Percentiles rank a stretch among this genome's conserved stretches.
Evolutionary conservation across 2,888 invertebrate species (phyloP).

Genomic region (Ennomos fuscantarius): DNA sequence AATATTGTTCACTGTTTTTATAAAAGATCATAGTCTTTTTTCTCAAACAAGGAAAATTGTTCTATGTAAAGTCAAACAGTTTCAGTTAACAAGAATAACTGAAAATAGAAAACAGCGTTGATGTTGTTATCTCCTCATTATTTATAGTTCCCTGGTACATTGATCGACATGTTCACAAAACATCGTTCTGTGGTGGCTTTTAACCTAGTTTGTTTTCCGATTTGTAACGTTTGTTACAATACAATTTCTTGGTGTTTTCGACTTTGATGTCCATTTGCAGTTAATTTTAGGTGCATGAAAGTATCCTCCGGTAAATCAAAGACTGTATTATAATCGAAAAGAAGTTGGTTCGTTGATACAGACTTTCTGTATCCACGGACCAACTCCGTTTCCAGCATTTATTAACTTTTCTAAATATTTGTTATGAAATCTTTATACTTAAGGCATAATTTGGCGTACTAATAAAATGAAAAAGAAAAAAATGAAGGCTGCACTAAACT

Average conservation of each 20-base stretch:
- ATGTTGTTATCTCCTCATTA: constrained; percentile 20
- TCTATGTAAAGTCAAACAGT: constrained; percentile 19
- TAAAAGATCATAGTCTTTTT: no score
- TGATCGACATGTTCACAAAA: constrained; percentile 74
- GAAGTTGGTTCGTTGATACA: no score
- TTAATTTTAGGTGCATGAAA: constrained; percentile 36
- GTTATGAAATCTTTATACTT: no score
- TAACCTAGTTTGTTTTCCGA: constrained; percentile 70
- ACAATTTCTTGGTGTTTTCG: constrained; percentile 51
- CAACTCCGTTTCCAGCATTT: no score
- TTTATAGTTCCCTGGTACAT: constrained; percentile 45
- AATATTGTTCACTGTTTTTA: no score
- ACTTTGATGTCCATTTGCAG: constrained; percentile 52
- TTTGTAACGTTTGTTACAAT: constrained; percentile 62
- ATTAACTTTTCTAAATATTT: no score
- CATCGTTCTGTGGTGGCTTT: constrained; percentile 70
- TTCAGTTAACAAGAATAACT: constrained; percentile 20
- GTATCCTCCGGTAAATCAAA: constrained; percentile 32
- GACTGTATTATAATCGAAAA: no score
- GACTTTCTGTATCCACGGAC: no score
- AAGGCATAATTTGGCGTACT: no score
- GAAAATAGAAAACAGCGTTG: constrained; percentile 17
- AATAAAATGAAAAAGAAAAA: no score
- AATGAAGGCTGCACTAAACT: no score
- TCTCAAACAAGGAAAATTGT: neutral